Evolutionary conservation across 2,888 invertebrate species (phyloP).

Genomic region (Chirona hameri): DNA sequence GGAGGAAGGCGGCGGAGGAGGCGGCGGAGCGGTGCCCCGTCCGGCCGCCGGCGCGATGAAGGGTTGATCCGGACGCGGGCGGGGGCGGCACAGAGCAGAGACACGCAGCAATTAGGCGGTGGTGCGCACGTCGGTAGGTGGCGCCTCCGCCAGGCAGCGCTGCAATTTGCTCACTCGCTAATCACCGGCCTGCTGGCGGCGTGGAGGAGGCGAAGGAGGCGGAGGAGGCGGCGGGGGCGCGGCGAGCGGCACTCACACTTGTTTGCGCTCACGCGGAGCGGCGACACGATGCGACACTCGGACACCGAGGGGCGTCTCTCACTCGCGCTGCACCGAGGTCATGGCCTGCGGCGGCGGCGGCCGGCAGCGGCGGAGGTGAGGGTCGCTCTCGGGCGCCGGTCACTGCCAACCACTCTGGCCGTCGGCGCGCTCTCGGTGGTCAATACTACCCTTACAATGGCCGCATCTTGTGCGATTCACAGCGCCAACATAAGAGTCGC

Average conservation of each 20-base stretch:
- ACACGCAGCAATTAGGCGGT: not conserved
- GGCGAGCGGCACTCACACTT: not conserved
- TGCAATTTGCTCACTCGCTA: not conserved
- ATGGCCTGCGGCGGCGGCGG: not conserved
- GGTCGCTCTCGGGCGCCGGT: not conserved
- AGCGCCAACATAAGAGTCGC: constrained; percentile 1
- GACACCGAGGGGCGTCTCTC: too few relatives aligned
- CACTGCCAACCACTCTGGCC: not conserved
- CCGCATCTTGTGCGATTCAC: not conserved
- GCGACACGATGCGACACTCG: not conserved
- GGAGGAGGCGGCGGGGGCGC: not conserved
- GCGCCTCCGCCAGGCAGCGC: not conserved
- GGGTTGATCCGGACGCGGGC: not conserved
- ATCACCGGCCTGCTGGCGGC: not conserved
- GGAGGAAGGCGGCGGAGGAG: not conserved
- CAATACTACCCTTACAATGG: constrained; percentile 6
- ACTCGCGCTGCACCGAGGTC: not conserved
- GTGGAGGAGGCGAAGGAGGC: not conserved
- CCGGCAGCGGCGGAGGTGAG: not conserved
- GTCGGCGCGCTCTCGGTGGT: not conserved
- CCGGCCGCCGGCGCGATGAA: not conserved
- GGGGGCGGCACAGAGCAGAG: not conserved
- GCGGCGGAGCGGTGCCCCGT: not conserved
- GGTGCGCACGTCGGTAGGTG: not conserved
- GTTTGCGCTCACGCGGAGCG: not conserved